phyloP scores from a whole-genome alignment of 2,888 invertebrate species.

The Nephrocerus scutellatus region DNA sequence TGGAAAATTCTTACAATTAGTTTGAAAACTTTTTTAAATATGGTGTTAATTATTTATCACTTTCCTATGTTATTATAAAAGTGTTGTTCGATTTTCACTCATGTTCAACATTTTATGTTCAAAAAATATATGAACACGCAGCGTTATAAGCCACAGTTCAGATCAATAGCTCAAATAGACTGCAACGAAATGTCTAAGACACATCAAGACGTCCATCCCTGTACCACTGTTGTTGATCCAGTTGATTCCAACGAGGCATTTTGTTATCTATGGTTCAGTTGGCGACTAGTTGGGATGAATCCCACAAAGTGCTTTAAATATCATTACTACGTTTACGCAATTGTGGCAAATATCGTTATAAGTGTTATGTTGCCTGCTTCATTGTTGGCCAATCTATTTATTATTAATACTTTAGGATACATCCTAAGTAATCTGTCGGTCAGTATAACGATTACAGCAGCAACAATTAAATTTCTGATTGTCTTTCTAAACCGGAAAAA shows the following conservation, averaged over 20 bases:
- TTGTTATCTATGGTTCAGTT: conserved; percentile 22
- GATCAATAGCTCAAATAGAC: too few relatives aligned
- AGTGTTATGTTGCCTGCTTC: conserved; percentile 16
- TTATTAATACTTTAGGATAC: conserved; percentile 13
- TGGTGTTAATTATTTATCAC: too few relatives aligned
- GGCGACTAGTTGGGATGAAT: conserved; percentile 23
- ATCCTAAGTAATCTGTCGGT: conserved; percentile 22
- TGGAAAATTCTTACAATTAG: too few relatives aligned
- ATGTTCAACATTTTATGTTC: too few relatives aligned
- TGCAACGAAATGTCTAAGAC: too few relatives aligned
- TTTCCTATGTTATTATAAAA: too few relatives aligned
- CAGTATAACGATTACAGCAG: conserved; percentile 18
- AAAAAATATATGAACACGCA: too few relatives aligned
- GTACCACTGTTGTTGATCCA: too few relatives aligned
- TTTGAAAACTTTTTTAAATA: too few relatives aligned
- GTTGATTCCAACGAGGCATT: conserved; percentile 22
- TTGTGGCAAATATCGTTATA: conserved; percentile 10
- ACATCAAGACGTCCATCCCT: too few relatives aligned
- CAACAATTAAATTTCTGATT: conserved; percentile 18
- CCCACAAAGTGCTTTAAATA: conserved; percentile 14
- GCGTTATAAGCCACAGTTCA: too few relatives aligned
- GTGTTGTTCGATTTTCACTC: too few relatives aligned
- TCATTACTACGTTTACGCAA: conserved; percentile 21
- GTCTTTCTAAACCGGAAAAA: conserved; percentile 8
- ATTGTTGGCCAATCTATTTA: conserved; percentile 13